Evolutionary conservation across 1,140 invertebrate species (phyloP).

Genomic region (Daktulosphaira vitifoliae): DNA sequence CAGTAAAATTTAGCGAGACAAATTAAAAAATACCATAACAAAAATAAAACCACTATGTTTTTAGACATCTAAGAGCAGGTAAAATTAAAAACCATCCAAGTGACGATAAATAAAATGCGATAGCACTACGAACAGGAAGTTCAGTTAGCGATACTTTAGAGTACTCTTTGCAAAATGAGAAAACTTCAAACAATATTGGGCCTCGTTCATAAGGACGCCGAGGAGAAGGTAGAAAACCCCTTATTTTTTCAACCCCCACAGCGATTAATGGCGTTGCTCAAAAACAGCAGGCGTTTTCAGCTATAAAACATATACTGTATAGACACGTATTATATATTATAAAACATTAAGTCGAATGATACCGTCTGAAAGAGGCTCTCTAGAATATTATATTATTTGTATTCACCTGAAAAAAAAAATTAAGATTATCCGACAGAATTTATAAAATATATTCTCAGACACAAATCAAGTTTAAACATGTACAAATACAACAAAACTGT

Average conservation of each 20-base stretch:
- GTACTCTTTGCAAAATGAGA: conserved; percentile 31
- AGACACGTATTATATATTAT: no score
- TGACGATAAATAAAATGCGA: conserved; percentile 29
- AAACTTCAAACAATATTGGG: conserved; percentile 33
- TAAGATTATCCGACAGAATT: no score
- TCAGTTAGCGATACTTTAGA: not conserved
- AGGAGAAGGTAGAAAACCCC: not conserved
- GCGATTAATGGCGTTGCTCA: conserved; percentile 24
- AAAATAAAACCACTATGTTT: no score
- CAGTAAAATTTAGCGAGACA: no score
- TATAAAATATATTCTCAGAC: no score
- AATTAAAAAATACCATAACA: no score
- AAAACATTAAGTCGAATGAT: no score
- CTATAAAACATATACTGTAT: not conserved
- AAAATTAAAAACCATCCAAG: conserved; percentile 20
- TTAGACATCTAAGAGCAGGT: not conserved
- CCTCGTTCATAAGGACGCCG: not conserved
- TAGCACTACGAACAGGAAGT: not conserved
- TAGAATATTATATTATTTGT: no score
- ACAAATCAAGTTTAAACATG: no score
- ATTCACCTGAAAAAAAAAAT: no score
- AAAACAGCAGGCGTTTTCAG: conserved; percentile 21
- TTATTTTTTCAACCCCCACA: conserved; percentile 14
- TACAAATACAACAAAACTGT: no score
- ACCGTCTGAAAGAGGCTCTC: no score